Evolutionary conservation across 2,888 invertebrate species (phyloP), one percentile per base, ranked within the genome.

Genomic region (Axea sp.): DNA sequence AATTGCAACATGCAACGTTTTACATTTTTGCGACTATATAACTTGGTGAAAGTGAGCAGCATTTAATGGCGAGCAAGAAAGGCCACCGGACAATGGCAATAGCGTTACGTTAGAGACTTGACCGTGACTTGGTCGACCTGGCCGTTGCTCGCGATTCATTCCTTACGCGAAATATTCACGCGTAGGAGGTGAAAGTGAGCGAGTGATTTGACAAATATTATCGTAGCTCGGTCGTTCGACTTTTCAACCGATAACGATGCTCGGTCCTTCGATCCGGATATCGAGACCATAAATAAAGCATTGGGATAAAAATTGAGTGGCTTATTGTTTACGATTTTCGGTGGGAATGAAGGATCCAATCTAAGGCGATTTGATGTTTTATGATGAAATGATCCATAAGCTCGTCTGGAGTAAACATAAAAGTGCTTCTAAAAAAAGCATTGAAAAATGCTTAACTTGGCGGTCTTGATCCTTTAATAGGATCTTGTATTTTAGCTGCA

Each of bases 121-220:
- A 51, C 57, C 57, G 51, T 55, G 62, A 62, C 71, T 71, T 59
- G 55, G 49, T 31, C 57, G 33, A 51, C 53, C 30, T 17, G 53
- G 31, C 39, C 12, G 24, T 9, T 43, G 45, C 30, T 69, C 59
- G 67, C 72, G 43, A 60, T 39, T 60, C 53, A 12, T 43, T 49
- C 30, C 53, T 49, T 51, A 26, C 64, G 55, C 43, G 74, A 80
- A 84, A 80, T 80, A 81, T 82, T 76, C 64, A 76, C 67, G 81
- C 80, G 83, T 83, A 76, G 84, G 84, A 75, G 82, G 84, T 81
- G 84, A 84, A 84, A 84, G 84, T 83, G 83, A 83, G 73, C 55
- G 76, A 60, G 60, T 75, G 77, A 78, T 78, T 80, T 73, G 68
- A 78, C 76, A 76, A 77, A 51, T 49, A 55, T 55, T 53, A 39